A percentile compares a stretch with the other conserved stretches of the same genome.
phyloP scores from a whole-genome alignment of 2,113 vertebrate species.

The Embiotoca jacksoni region DNA sequence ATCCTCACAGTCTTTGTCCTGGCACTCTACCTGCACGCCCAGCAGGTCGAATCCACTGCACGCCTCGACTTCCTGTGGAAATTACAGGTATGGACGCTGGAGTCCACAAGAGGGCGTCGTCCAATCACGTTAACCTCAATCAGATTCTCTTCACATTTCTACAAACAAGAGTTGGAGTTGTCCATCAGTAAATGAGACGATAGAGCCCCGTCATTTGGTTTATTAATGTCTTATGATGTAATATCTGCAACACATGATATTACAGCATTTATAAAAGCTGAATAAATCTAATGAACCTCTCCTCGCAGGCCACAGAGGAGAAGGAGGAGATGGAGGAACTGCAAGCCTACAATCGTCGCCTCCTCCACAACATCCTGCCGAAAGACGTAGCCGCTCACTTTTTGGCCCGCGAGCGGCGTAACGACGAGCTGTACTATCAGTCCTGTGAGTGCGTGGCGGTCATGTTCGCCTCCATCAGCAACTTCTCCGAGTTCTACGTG shows the following conservation, averaged over 20 bases:
- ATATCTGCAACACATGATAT: background rate
- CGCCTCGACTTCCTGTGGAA: slow-evolving; percentile 99
- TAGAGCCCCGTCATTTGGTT: background rate
- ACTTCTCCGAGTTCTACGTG: slow-evolving; percentile 98
- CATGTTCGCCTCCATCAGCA: slow-evolving; percentile 98
- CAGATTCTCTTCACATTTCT: too few species aligned
- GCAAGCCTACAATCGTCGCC: slow-evolving; percentile 94
- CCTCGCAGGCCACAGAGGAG: slow-evolving; percentile 91
- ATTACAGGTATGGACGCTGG: slow-evolving; percentile 88
- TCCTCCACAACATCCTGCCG: slow-evolving; percentile 96
- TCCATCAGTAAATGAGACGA: background rate
- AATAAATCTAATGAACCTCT: slow-evolving; percentile 9
- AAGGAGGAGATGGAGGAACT: slow-evolving; percentile 99
- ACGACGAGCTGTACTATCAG: slow-evolving; percentile 97
- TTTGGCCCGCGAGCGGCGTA: slow-evolving; percentile 91
- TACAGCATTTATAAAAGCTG: background rate
- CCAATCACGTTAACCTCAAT: background rate
- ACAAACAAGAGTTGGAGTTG: background rate
- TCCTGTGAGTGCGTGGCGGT: slow-evolving; percentile 97
- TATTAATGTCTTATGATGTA: background rate
- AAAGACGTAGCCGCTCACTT: slow-evolving; percentile 97
- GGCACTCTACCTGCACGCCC: slow-evolving; percentile 95
- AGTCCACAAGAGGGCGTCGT: slow-evolving; percentile 52
- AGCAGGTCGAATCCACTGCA: slow-evolving; percentile 97
- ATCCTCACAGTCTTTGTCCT: slow-evolving; percentile 95